A percentile compares a stretch with the other conserved stretches of the same genome.
Conservation (phyloP, 2,888 invertebrate genomes). For the Antitype chi region DNA sequence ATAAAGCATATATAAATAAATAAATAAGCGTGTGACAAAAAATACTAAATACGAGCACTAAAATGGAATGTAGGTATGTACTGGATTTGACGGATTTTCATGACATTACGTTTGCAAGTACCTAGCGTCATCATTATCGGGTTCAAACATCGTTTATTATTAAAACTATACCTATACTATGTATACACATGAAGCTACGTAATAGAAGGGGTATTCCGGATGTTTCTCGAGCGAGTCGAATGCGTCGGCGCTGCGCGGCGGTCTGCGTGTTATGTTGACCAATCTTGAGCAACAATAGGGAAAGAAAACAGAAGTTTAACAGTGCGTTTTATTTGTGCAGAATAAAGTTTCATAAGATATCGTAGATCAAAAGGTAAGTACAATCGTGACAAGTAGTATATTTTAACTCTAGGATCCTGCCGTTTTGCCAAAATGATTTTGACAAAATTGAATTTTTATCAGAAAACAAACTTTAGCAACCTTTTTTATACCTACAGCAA, state of each 20-base stretch:
- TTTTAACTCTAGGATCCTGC: too few relatives aligned
- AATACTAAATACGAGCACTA: too few relatives aligned
- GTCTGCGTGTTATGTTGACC: not conserved
- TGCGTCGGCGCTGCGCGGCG: slow-evolving; percentile 17
- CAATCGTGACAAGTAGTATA: too few relatives aligned
- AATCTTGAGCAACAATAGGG: slow-evolving; percentile 14
- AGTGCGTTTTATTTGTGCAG: too few relatives aligned
- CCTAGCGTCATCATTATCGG: not conserved
- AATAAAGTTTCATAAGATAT: too few relatives aligned
- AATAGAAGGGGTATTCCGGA: slow-evolving; percentile 24
- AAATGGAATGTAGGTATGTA: not conserved
- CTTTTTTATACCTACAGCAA: too few relatives aligned
- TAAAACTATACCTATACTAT: not conserved
- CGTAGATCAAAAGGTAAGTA: too few relatives aligned
- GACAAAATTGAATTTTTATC: too few relatives aligned
- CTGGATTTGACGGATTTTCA: not conserved
- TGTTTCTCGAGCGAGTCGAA: slow-evolving; percentile 39
- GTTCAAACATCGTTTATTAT: not conserved
- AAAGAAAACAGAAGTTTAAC: slow-evolving; percentile 18
- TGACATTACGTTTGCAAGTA: not conserved
- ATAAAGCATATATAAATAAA: too few relatives aligned
- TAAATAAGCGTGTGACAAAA: too few relatives aligned
- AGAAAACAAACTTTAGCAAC: too few relatives aligned
- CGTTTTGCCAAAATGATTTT: too few relatives aligned
- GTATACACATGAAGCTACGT: slow-evolving; percentile 7